Percentiles rank a stretch among this genome's conserved stretches.
These are phyloP conservation scores for Drosophila percnosoma DNA, from an alignment of 2,888 invertebrate species.

Conservation along the genomic window DNA sequence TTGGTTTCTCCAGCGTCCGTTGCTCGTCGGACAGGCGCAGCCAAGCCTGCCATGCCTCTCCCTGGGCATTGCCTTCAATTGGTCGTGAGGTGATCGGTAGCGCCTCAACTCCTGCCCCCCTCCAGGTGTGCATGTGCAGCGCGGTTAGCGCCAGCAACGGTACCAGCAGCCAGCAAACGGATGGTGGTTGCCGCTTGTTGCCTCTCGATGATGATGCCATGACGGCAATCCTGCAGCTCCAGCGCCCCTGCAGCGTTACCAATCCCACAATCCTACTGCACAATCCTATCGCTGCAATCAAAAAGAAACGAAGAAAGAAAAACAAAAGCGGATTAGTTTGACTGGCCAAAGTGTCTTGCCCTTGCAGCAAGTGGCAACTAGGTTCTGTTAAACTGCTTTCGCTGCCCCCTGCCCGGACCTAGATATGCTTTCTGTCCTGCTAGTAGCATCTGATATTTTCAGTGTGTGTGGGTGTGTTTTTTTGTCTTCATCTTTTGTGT, in stretches of 20 bases:
- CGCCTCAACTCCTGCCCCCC: slow-evolving; percentile 44
- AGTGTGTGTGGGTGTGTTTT: not conserved
- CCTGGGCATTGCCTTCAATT: slow-evolving; percentile 83
- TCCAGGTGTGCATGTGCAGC: slow-evolving; percentile 17
- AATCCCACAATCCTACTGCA: slow-evolving; percentile 30
- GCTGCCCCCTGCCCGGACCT: not conserved
- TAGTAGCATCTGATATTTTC: slow-evolving; percentile 16
- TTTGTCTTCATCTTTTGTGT: slow-evolving; percentile 14
- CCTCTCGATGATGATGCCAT: slow-evolving; percentile 47
- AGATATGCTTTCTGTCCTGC: not conserved
- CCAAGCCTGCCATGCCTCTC: slow-evolving; percentile 84
- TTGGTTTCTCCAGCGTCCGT: slow-evolving; percentile 79
- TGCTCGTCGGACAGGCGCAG: slow-evolving; percentile 81
- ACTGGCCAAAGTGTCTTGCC: slow-evolving; percentile 3
- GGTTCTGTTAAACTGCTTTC: slow-evolving; percentile 1
- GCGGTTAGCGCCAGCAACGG: slow-evolving; percentile 38
- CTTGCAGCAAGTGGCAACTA: slow-evolving; percentile 4
- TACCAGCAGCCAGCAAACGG: slow-evolving; percentile 19
- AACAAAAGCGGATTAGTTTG: slow-evolving; percentile 20
- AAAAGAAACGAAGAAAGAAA: slow-evolving; percentile 4
- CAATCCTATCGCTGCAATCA: slow-evolving; percentile 43
- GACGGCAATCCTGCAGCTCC: slow-evolving; percentile 19
- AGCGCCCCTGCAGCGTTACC: slow-evolving; percentile 10
- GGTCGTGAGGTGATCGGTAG: slow-evolving; percentile 85
- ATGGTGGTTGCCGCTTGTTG: slow-evolving; percentile 6